Conservation (phyloP, 1,140 invertebrate species). For the Patella vulgata region DNA sequence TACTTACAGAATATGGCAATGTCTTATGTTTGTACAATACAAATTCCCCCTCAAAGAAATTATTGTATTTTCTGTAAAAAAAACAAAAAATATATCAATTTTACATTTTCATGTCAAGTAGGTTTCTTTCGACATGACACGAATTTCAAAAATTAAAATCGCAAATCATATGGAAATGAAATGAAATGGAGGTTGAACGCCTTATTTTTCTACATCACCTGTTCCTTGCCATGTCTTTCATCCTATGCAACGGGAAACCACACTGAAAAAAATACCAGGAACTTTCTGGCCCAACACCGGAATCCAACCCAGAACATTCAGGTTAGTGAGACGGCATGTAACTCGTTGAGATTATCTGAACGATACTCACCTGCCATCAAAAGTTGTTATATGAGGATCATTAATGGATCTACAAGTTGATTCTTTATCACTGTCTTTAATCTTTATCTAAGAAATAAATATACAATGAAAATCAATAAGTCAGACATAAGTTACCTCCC, state of each 20-base stretch:
- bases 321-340: too few species aligned
- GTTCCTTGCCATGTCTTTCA: too few species aligned
- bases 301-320: too few species aligned
- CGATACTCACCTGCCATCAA: slow-evolving; percentile 50
- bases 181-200: neutral
- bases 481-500: too few species aligned
- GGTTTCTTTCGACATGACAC: too few species aligned
- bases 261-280: too few species aligned
- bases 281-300: too few species aligned
- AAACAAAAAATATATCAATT: slow-evolving; percentile 9
- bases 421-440: slow-evolving; percentile 39
- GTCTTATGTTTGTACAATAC: slow-evolving; percentile 37
- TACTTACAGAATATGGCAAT: slow-evolving; percentile 50
- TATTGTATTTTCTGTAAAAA: slow-evolving; percentile 44
- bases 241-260: too few species aligned
- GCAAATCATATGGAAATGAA: neutral
- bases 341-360: too few species aligned
- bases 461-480: too few species aligned
- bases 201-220: too few species aligned
- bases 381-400: slow-evolving; percentile 50
- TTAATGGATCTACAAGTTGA: slow-evolving; percentile 45
- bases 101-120: too few species aligned
- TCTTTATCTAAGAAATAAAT: slow-evolving; percentile 33
- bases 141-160: neutral
- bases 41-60: slow-evolving; percentile 53